phyloP scores from a whole-genome alignment of 1,140 invertebrate species.

The Octopus bimaculoides region DNA sequence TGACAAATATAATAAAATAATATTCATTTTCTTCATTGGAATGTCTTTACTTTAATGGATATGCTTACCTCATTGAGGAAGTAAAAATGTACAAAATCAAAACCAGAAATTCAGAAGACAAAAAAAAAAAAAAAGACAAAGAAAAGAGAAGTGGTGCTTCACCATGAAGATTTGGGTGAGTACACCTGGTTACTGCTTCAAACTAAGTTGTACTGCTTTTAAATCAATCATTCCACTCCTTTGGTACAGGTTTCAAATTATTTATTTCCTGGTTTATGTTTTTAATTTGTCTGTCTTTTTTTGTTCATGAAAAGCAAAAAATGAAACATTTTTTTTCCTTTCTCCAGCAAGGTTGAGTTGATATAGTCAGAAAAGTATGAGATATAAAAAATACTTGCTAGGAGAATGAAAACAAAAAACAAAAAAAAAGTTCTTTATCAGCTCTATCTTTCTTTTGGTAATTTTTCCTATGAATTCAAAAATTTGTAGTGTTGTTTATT shows the following conservation, averaged over 20 bases:
- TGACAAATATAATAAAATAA: no score
- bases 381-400: no score
- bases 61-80: not conserved
- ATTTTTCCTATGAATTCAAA: no score
- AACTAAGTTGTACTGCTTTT: not conserved
- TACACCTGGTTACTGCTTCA: not conserved
- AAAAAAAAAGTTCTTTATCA: no score
- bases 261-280: not conserved
- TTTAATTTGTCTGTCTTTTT: not conserved
- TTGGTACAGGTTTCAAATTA: not conserved
- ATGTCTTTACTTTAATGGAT: slow-evolving; percentile 7
- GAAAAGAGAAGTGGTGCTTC: not conserved
- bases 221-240: not conserved
- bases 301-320: slow-evolving; percentile 4
- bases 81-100: slow-evolving; percentile 11
- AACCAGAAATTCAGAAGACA: not conserved
- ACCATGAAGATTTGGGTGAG: not conserved
- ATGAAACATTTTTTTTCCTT: not conserved
- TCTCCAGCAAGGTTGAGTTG: no score
- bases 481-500: no score
- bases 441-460: no score
- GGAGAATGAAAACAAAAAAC: no score
- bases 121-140: not conserved
- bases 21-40: not conserved
- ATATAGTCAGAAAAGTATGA: no score